Evolutionary conservation across 2,888 invertebrate genomes (phyloP), one percentile per base, ranked within the genome.

Genomic region (Anodontia alba): DNA sequence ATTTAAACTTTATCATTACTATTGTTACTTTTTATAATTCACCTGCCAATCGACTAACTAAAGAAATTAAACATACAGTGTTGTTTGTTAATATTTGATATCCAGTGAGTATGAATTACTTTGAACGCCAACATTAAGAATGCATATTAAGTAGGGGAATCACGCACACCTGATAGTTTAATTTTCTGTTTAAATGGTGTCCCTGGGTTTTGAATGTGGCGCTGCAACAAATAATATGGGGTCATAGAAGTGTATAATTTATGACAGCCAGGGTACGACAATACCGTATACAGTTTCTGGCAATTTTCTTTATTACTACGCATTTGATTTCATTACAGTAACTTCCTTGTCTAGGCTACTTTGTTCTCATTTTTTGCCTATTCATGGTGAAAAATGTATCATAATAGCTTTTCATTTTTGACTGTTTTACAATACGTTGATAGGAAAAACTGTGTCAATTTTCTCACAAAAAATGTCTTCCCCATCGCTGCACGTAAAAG

Each of bases 41-140:
- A n/a, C n/a, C n/a, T n/a, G n/a, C n/a, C n/a, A n/a, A n/a, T n/a
- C n/a, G n/a, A n/a, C n/a, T n/a, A n/a, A n/a, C n/a, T n/a, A n/a
- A n/a, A n/a, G n/a, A n/a, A n/a, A n/a, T n/a, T n/a, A 20, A 15
- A 49, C 49, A n/a, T 57, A 7, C 5, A 26, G 7, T 57, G 1
- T 57, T 57, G 57, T 57, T 57, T n/a, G n/a, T n/a, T n/a, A n/a
- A 57, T 29, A 57, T 57, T 57, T 26, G 57, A 57, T 57, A 57
- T 29, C 12, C 10, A 1, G 23, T 15, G 57, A 57, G 23, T 17
- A 38, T 38, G 38, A 38, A 38, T 38, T 38, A 8, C 38, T 8
- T 12, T 12, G 12, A 38, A 38, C 12, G 38, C 7, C 12, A 38
- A 12, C 38, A n/a, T n/a, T n/a, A n/a, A n/a, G 29, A 62, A 8